Percentiles rank a stretch among this genome's conserved stretches.
These are phyloP conservation scores for Drosophila mojavensis DNA, from an alignment of 1,140 invertebrate genomes.

Conservation along the genomic window DNA sequence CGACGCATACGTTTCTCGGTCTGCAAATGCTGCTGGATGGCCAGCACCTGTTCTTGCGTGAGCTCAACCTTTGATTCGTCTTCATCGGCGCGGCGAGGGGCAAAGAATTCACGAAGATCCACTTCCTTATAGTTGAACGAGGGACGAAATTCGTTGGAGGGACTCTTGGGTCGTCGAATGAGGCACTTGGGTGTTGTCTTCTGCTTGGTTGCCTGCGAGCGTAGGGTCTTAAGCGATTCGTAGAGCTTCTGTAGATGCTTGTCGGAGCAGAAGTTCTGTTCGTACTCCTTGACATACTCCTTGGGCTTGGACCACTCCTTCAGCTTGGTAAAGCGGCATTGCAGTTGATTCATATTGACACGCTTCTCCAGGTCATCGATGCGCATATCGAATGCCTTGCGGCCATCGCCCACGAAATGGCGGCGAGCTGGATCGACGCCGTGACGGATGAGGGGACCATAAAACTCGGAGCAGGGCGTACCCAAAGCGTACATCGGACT, in stretches of 20 bases:
- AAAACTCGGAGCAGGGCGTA: conserved; percentile 85
- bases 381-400: conserved; percentile 70
- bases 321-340: conserved; percentile 71
- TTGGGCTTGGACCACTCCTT: conserved; percentile 78
- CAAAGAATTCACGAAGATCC: conserved; percentile 1
- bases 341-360: conserved; percentile 44
- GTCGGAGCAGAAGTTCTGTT: conserved; percentile 77
- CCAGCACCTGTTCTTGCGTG: conserved; percentile 3
- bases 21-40: conserved; percentile 7
- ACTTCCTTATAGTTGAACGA: conserved; percentile 19
- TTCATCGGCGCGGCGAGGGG: not conserved
- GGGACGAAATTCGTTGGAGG: not conserved
- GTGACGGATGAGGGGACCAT: conserved; percentile 85
- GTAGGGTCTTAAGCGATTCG: conserved; percentile 50
- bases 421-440: conserved; percentile 85
- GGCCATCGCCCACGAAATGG: conserved; percentile 66
- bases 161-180: conserved; percentile 4
- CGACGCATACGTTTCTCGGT: not conserved
- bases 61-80: not conserved
- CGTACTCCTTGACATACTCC: conserved; percentile 62
- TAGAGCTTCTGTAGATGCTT: conserved; percentile 70
- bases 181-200: conserved; percentile 62
- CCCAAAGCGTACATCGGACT: conserved; percentile 85
- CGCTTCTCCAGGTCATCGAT: conserved; percentile 75
- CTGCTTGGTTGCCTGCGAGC: conserved; percentile 32